Base-by-base conservation (phyloP, 2,888 invertebrate species). In the Zaprionus bogoriensis region DNA sequence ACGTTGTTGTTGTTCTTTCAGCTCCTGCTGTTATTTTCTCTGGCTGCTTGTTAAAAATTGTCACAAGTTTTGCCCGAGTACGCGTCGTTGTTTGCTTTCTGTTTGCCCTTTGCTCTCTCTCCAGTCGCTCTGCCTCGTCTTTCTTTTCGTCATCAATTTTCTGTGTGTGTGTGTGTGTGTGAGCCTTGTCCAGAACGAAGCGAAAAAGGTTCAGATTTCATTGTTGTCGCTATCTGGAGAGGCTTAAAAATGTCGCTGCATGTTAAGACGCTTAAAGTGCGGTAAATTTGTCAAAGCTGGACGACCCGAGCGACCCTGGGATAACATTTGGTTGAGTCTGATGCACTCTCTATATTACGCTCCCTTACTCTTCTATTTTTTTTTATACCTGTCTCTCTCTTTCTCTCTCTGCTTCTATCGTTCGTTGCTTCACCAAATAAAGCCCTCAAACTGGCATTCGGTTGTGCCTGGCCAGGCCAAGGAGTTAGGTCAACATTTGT, bases 161-260 rank as follows among this genome's bases (percentile, higher is more conserved):
- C 44, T 41, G 39, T 66, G 39, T 39, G 20, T 54, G 12, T 14
- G 38, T n/a, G n/a, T n/a, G n/a, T n/a, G n/a, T n/a, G n/a, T n/a
- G 27, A 14, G 32, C 14, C 9, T n/a, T n/a, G 42, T 30, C 10
- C 23, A 3, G 17, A 46, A 39, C 19, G 6, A 45, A 4, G 5
- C 6, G 9, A 47, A 67, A 69, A 69, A 54, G 67, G 71, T 54
- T 71, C 61, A 71, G 54, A 59, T 66, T 73, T 69, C 68, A 59
- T 71, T 71, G 67, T 58, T 66, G 48, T n/a, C 30, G 46, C 58
- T 73, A 63, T 72, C 67, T 48, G 45, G 52, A 52, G 54, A 48
- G 46, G 61, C 74, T 73, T 69, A 69, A 73, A 71, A 66, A 59
- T 62, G 74, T 53, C 61, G 73, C 54, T 62, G 59, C 70, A 32